Conservation (phyloP, 2,113 vertebrate species). For the Halcyon senegalensis region DNA sequence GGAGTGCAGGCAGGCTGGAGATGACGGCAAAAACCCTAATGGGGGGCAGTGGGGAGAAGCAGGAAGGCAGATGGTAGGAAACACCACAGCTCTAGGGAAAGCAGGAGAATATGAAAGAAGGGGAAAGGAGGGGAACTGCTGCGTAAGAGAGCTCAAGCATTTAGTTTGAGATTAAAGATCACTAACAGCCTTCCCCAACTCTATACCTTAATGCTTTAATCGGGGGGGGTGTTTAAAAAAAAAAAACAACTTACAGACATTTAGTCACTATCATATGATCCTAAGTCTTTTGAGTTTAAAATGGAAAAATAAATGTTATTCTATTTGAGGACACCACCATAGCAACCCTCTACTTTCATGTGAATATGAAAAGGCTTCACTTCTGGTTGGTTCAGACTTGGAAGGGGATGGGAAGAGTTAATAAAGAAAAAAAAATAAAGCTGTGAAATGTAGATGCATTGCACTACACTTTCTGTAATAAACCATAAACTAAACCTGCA, state of each 20-base stretch:
- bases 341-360: background rate
- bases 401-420: background rate
- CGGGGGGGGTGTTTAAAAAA: too few relatives aligned
- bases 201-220: background rate
- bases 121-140: background rate
- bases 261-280: background rate
- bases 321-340: background rate
- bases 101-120: background rate
- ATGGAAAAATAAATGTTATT: background rate
- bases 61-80: background rate
- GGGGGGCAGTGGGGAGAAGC: background rate
- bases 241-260: background rate
- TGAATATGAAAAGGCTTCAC: background rate
- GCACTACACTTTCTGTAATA: background rate
- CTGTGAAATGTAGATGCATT: background rate
- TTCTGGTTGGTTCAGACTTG: background rate
- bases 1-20: background rate
- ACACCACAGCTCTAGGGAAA: background rate
- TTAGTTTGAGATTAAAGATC: background rate
- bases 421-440: background rate
- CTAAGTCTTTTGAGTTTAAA: background rate
- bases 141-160: background rate
- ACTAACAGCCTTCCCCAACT: background rate
- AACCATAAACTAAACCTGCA: constrained; percentile 5
- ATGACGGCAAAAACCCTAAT: accelerated